Base-by-base conservation (phyloP, 2,113 vertebrate species). In the Malurus melanocephalus region DNA sequence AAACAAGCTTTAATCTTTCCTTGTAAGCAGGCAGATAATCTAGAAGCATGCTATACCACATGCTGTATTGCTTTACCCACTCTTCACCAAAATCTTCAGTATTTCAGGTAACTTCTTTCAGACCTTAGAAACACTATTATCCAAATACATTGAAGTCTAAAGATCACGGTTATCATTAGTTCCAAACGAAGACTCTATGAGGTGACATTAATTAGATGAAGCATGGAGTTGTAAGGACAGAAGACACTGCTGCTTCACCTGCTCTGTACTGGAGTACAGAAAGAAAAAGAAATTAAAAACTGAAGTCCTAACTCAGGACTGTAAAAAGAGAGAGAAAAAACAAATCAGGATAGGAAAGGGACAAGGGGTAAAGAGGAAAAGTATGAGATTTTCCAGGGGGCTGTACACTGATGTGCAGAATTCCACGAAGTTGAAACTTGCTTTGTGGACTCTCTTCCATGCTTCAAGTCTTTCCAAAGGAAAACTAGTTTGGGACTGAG, bases 341-440 rank as follows among this genome's bases (percentile, higher is more conserved):
- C 40, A 72, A 49, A 21, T 4, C 33, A 65, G 5, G 12, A 17
- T 56, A 74, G 6, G 26, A 77, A 88, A 83, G 27, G 9, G 28
- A 30, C 15, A 78, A 61, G 17, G 20, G 20, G 7, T 52, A 59
- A 85, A 52, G 33, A 66, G 8, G 13, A 55, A 33, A 80, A 80
- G 26, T 59, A 62, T 40, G 57, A 89, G 24, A 84, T 26, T 62
- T 69, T 71, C 42, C 46, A 69, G 32, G 32, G 53, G 49, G 72
- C 11, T 0, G 0, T 21, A 72, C 28, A 3, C 1, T 51, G 26
- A 72, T 11, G 10, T 67, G 53, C 6, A 17, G 42, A n/a, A 82
- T 80, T 82, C 67, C 67, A 56, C 53, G 26, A 92, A 74, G 33
- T 7, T 2, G 1, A 78, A 16, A 79, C 27, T 62, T 72, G 48